A percentile compares a stretch with the other conserved stretches of the same genome.
Conservation (phyloP, 2,888 invertebrate genomes). For the Sympetrum striolatum region DNA sequence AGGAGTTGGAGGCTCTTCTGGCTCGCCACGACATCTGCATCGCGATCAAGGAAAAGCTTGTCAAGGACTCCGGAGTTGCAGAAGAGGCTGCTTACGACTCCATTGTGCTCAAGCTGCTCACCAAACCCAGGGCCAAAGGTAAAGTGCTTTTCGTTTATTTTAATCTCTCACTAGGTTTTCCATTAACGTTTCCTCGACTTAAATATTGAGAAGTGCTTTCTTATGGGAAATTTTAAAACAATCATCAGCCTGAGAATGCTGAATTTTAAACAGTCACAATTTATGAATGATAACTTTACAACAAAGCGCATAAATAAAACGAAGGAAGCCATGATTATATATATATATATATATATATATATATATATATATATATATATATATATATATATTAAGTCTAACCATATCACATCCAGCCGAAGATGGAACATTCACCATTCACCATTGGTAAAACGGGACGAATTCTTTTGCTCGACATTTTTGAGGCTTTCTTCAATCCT, state of each 20-base stretch:
- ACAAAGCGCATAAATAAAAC: neutral
- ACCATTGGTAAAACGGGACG: no score
- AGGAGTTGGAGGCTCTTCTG: conserved; percentile 87
- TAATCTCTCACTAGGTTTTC: neutral
- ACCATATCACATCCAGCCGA: neutral
- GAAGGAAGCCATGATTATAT: neutral
- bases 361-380: no score
- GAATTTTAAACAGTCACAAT: neutral
- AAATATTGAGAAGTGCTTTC: neutral
- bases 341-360: no score
- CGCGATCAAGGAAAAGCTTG: conserved; percentile 91
- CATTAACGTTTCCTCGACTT: neutral
- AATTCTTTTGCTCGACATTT: no score
- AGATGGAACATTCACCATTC: neutral
- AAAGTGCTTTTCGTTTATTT: neutral
- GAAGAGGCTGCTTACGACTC: conserved; percentile 85
- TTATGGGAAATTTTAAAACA: neutral
- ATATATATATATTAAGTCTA: neutral
- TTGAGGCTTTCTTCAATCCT: no score
- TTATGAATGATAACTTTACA: neutral
- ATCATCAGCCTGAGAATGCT: neutral
- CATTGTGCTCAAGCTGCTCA: conserved; percentile 83
- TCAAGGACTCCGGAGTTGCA: conserved; percentile 95
- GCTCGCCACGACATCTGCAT: conserved; percentile 88
- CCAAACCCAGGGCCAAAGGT: conserved; percentile 91